Conservation (phyloP, 2,113 vertebrate species). For the Neomonachus schauinslandi region DNA sequence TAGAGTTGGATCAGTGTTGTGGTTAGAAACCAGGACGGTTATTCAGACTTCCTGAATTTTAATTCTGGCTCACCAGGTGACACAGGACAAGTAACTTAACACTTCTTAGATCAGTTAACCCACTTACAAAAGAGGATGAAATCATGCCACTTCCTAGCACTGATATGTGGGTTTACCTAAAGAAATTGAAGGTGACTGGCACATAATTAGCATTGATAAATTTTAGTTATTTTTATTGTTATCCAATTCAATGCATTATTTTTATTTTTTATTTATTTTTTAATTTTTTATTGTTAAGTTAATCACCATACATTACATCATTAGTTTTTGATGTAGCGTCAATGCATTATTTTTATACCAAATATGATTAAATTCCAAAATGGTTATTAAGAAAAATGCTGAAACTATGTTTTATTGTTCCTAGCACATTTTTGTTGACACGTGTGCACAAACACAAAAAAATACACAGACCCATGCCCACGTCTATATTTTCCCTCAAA, state of each 20-base stretch:
- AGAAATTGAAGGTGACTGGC: background rate
- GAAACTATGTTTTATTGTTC: background rate
- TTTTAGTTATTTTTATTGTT: background rate
- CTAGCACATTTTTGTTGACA: background rate
- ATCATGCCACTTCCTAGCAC: background rate
- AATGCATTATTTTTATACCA: conserved; percentile 3
- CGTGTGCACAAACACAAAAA: background rate
- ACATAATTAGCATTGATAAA: background rate
- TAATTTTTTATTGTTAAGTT: no score
- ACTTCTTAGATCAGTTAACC: background rate
- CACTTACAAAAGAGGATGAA: background rate
- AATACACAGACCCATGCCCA: background rate
- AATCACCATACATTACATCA: no score
- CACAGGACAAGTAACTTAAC: background rate
- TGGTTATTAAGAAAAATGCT: background rate
- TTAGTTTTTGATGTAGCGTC: background rate
- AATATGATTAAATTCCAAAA: background rate
- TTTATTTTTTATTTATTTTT: background rate
- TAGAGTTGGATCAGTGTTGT: background rate
- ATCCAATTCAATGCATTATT: background rate
- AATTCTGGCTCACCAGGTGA: background rate
- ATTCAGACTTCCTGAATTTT: background rate
- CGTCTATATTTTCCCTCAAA: background rate
- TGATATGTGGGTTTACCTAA: background rate
- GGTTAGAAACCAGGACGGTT: background rate